Base-by-base conservation (phyloP, 2,797 vertebrate genomes). In the Rallus crepitans region DNA sequence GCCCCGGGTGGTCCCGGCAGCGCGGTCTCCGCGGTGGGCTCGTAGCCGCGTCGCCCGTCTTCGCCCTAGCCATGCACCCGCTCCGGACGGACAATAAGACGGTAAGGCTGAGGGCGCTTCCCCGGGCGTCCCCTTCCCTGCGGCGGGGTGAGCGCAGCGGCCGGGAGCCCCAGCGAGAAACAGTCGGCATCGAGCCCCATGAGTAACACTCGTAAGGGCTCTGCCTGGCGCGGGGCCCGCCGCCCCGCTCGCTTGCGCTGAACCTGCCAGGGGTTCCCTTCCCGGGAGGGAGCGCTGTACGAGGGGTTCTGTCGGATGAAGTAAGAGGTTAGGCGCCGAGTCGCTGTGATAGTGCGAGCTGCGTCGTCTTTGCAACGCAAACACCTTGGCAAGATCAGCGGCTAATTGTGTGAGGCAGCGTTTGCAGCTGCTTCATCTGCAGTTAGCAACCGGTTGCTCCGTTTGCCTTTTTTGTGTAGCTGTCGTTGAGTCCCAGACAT, bases 221-320 rank as follows among this genome's bases (percentile, higher is more conserved):
- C 42, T 45, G 42, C 42, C 42, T 45, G 42, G 42, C 42, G 42
- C 42, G 42, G 42, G 42, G 42, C 42, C 15, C 17, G 42, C 15
- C 42, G 42, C 42, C 18, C 18, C 42, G 42, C 42, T 6, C 4
- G 11, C 75, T 12, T 2, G 9, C 0, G 33, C 6, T 7, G 63
- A 33, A 6, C 40, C 42, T 3, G 6, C 10, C 2, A 5, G 21
- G 55, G 31, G 21, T 28, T 60, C 23, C 18, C 27, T 21, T 19
- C 40, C n/a, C 19, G 2, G 66, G 55, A 11, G 37, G 18, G 7
- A 14, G 12, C 14, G 76, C 70, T 13, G 2, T 12, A 0, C 1
- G n/a, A 9, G 60, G 55, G 19, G 2, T 27, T 42, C 7, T 12
- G 31, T 21, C 12, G 64, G 84, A 6, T 47, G 69, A 48, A 0